Percentiles rank a stretch among this genome's conserved stretches.
phyloP scores from a whole-genome alignment of 2,113 vertebrate species.

The Gulo gulo region DNA sequence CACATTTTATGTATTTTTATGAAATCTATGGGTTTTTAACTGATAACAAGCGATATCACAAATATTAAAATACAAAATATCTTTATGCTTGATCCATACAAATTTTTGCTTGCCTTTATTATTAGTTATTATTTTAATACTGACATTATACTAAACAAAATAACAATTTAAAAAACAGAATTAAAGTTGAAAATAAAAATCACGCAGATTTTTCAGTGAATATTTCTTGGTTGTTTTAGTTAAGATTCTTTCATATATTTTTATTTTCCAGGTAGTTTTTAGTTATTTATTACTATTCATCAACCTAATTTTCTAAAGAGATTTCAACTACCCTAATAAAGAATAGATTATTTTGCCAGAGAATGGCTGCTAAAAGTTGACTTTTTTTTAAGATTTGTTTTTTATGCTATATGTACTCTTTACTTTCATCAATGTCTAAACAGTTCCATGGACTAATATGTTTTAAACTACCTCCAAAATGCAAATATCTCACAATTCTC shows the following conservation, averaged over 20 bases:
- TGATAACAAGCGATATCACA: background rate
- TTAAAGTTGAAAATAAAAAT: background rate
- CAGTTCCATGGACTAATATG: background rate
- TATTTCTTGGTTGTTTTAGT: background rate
- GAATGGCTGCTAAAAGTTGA: background rate
- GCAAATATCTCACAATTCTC: background rate
- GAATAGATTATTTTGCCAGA: background rate
- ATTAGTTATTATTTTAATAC: background rate
- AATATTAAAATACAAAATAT: background rate
- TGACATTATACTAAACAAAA: background rate
- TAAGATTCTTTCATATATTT: background rate
- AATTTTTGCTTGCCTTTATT: background rate
- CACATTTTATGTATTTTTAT: background rate
- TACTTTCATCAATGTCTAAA: background rate
- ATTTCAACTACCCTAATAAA: background rate
- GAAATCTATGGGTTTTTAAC: background rate
- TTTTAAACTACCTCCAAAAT: background rate
- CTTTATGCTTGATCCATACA: background rate
- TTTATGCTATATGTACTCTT: background rate
- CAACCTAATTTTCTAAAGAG: background rate
- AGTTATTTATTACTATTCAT: background rate
- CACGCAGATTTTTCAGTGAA: background rate
- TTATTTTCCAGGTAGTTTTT: background rate
- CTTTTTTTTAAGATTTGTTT: background rate
- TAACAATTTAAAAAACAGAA: background rate